Conservation (phyloP, 2,888 invertebrate species). For the Sarcophaga variegata region DNA sequence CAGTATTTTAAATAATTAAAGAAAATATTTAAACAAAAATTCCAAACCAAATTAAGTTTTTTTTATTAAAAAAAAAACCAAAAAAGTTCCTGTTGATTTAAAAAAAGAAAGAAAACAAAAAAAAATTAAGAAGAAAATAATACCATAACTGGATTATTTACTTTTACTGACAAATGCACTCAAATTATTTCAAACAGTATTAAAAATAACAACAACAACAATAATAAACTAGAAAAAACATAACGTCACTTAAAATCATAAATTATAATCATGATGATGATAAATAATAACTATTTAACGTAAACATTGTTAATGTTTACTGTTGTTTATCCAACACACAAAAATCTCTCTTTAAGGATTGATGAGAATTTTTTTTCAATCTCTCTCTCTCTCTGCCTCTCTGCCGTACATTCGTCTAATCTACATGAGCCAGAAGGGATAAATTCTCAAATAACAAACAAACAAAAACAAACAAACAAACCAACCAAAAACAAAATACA, state of each 20-base stretch:
- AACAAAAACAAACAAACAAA: too few species aligned
- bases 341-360: constrained; percentile 22
- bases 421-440: constrained; percentile 35
- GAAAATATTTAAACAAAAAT: constrained; percentile 47
- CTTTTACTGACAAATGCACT: not conserved
- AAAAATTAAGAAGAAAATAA: constrained; percentile 6
- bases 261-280: not conserved
- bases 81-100: constrained; percentile 68
- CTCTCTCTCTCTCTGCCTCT: not conserved
- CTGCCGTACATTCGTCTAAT: not conserved
- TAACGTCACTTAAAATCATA: constrained; percentile 13
- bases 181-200: constrained; percentile 62
- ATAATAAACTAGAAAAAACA: constrained; percentile 22
- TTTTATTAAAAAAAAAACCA: constrained; percentile 51
- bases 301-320: too few species aligned
- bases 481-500: not conserved
- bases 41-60: constrained; percentile 17
- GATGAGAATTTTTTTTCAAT: constrained; percentile 52
- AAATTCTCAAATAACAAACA: not conserved
- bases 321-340: not conserved
- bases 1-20: constrained; percentile 49
- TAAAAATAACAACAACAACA: constrained; percentile 37
- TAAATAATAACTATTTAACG: too few species aligned
- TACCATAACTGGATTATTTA: constrained; percentile 55
- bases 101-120: constrained; percentile 8